Evolutionary conservation across 2,113 vertebrate genomes (phyloP), one percentile per base, ranked within the genome.

Genomic region (Elgaria multicarinata): DNA sequence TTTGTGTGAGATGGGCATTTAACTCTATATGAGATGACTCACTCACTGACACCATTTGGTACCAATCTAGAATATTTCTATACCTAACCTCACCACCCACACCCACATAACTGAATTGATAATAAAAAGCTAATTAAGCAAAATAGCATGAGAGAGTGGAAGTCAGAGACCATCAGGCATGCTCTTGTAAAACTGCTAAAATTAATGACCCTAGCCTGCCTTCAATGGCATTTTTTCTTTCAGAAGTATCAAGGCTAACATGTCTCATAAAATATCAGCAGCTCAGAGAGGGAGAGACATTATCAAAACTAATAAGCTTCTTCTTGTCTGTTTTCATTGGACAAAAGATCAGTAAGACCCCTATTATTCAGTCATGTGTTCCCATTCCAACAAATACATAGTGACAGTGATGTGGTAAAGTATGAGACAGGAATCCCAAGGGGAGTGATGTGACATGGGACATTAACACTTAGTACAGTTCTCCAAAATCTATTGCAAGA

Each of bases 271-370:
- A 92, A 80, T 77, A 58, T 28, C 22, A 87, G 53, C 53, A 91
- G 39, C 74, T 82, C 89, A 86, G 53, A 64, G n/a, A 62, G 9
- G 20, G 85, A 50, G 72, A 89, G 78, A 58, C 66, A 33, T 58
- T 69, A 82, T 67, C 46, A 82, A 88, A 94, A 91, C 33, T 36
- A 93, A 79, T 86, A 87, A 89, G 33, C 62, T 90, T 28, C 22
- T 28, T 33, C 86, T 79, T 58, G 62, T 90, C 42, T 24, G 77
- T 89, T 91, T 77, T 18, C 50, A 80, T 86, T 88, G 50, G 50
- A 80, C 58, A 86, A 89, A 79, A 91, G 64, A 24, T 4, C 91
- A 83, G 79, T 74, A 89, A 62, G 82, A 91, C 89, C 39, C 46
- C 39, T 86, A 69, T 18, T 83, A 91, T 71, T 53, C n/a, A 50